Evolutionary conservation across 2,113 vertebrate species (phyloP), one percentile per base, ranked within the genome.

Genomic region (Typhlomys cinereus): DNA sequence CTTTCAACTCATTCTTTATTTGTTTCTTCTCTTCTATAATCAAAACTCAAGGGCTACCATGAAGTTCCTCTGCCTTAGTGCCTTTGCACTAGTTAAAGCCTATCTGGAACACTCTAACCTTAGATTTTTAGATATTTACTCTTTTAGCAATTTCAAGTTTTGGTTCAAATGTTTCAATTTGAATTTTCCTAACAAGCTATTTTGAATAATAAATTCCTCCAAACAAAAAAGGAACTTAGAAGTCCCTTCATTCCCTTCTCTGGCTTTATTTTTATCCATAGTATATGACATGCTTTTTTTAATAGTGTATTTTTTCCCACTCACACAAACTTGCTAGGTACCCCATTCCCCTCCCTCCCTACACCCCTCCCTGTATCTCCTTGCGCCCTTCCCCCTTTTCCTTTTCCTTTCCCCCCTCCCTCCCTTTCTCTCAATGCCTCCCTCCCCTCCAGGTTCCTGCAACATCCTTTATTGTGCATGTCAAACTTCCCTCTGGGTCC

Each of bases 211-310:
- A n/a, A 69, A 78, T 7, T 36, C 3, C 5, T 78, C 6, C 41
- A 44, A 18, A 64, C 5, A 61, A 13, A 64, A 5, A 46, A 81
- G 79, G 5, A 46, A 81, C 25, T 64, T 25, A 81, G 15, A 75
- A 67, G 13, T 69, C 1, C 10, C 17, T 21, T 86, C 64, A 41
- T 71, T 4, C 0, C 7, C n/a, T 0, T 46, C 31, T 14, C 15
- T 66, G 11, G 5, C 15, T 89, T 61, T 23, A 76, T 73, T 75
- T 81, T 83, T 74, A 48, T n/a, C 10, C 17, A 87, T 52, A 46
- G 23, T 5, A 70, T 94, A 21, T 25, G 29, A 41, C 50, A 52
- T 31, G 1, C 50, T 41, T 13, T 41, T 44, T 74, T n/a, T n/a
- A n/a, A n/a, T n/a, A n/a, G n/a, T n/a, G n/a, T n/a, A n/a, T n/a